Base-by-base conservation (phyloP, 92 coral and sea anemone species). In the Umimayanthus kanabou region DNA sequence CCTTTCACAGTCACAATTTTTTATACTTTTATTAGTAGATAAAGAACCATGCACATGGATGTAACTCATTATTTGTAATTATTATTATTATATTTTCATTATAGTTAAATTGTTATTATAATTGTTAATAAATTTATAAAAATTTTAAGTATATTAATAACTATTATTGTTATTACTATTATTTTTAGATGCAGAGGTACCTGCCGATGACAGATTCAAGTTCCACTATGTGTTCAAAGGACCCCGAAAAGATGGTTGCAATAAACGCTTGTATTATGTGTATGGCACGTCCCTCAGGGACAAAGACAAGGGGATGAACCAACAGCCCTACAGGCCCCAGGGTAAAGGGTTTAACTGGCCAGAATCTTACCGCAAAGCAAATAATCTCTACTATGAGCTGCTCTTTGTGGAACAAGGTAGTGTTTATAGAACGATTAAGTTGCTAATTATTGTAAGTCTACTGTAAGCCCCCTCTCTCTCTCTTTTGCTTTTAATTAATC, bases 281-380 rank as follows among this genome's bases (percentile, higher is more conserved):
- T 97, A 97, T 90, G 99, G 97, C 7, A 95, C 99, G 30, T 92
- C 87, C 53, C 10, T 95, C 29, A 92, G 90, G 45, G 98, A 92
- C 76, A 94, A 89, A 80, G 99, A 97, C 92, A 92, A 90, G 84
- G 99, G 99, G 50, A 95, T 97, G 45, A 91, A 92, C 49, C 99
- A 97, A n/a, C 91, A 95, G 75, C 94, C 95, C 14, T 95, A 97
- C 79, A 87, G 93, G 79, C 99, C 99, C 4, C 95, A 91, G 80
- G 99, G 99, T 22, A 92, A 91, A 83, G 99, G 99, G 42, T 97
- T 95, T 75, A 93, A 93, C 92, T 97, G 99, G 99, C 99, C 99
- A 81, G 99, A 97, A 80, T 97, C 99, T 0, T 97, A 95, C 86
- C 88, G 99, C 77, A 95, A 97, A 76, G 99, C 99, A 28, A 95